These are phyloP conservation scores for Oasisia sp. DNA, from an alignment of 2,888 invertebrate genomes.

Conservation along the genomic window DNA sequence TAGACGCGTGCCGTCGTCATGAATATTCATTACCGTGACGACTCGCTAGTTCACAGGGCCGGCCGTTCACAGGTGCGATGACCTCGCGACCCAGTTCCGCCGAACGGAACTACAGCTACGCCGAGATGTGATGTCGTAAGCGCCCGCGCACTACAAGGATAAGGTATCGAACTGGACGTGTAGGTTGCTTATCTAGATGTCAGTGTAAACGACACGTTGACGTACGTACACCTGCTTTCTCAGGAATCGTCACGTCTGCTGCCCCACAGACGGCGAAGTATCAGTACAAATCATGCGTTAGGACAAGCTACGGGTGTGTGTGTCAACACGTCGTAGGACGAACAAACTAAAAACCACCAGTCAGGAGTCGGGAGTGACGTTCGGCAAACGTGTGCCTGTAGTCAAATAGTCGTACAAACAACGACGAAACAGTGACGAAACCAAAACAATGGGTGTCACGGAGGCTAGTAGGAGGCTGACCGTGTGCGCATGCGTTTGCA, in stretches of 20 bases:
- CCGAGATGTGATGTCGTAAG: not conserved
- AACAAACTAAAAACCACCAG: not conserved
- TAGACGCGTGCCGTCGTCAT: not conserved
- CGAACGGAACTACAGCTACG: not conserved
- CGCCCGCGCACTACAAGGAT: not conserved
- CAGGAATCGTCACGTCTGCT: not conserved
- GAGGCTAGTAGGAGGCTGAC: slow-evolving; percentile 21
- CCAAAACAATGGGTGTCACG: not conserved
- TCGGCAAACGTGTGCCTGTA: not conserved
- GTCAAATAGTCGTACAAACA: not conserved
- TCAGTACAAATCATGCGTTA: not conserved
- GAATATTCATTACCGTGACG: not conserved
- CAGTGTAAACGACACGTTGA: not conserved
- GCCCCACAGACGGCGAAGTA: not conserved
- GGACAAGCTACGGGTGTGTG: not conserved
- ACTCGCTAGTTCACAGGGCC: not conserved
- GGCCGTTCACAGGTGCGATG: not conserved
- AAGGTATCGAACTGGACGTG: not conserved
- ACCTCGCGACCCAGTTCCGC: not conserved
- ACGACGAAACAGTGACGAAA: not conserved
- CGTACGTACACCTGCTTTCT: not conserved
- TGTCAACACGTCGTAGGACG: not conserved
- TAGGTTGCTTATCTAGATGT: not conserved
- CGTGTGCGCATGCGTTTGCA: slow-evolving; percentile 26
- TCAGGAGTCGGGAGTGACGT: not conserved